Base-by-base conservation (phyloP, 2,113 vertebrate species). In the Arenaria interpres region DNA sequence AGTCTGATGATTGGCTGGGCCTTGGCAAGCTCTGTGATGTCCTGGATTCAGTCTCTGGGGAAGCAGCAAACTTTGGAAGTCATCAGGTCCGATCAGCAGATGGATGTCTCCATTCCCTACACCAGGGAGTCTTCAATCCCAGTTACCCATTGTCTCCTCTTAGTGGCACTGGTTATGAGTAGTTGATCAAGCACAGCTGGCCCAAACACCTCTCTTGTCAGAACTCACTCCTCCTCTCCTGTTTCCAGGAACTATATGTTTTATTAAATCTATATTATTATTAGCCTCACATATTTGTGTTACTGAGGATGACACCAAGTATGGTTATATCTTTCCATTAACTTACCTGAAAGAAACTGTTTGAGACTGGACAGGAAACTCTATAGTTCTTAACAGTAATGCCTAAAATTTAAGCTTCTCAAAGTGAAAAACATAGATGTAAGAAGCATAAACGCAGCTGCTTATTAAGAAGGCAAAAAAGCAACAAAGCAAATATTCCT, bases 381-480 rank as follows among this genome's bases (percentile, higher is more conserved):
- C 16, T 84, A 63, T 5, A 53, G 41, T 33, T 93, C 80, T 89
- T 35, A 88, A 62, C 12, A 62, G 14, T 3, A 28, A 45, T 45
- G 35, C 43, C 35, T 57, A 37, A 48, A 50, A 94, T 75, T 62
- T 41, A 86, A 50, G 79, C 76, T 93, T 94, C 67, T 91, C 74
- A 91, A 94, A 90, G 39, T 57, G 17, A 95, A 72, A 86, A 95
- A 73, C 8, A 60, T 17, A 84, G n/a, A 74, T 12, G 21, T 15
- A 85, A 43, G 37, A 84, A 97, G 88, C 81, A 94, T 28, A 96
- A 97, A 97, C 91, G 90, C 80, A 96, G 88, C 88, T 92, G 68
- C 73, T 92, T 97, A 90, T 91, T 94, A 95, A 96, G 46, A 72
- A 1, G 4, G 76, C 37, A 92, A 71, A 94, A 96, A 95, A 69